Evolutionary conservation across 2,113 vertebrate genomes (phyloP), one percentile per base, ranked within the genome.

Genomic region (Heterochromis multidens): DNA sequence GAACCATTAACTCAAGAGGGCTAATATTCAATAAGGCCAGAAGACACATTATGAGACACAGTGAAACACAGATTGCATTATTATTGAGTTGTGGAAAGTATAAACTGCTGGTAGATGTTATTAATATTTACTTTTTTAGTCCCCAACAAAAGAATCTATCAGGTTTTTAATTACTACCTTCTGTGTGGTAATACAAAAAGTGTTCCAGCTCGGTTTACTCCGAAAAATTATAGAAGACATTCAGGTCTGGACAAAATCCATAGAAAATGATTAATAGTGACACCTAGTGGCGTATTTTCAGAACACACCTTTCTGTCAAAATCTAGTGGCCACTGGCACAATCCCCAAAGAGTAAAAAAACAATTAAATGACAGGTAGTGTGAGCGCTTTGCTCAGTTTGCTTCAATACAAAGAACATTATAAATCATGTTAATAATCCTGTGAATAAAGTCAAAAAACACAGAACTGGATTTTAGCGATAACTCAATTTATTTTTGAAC

Each of bases 381-480:
- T 17, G 14, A 17, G 5, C 6, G 10, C 11, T 21, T 40, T 65
- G 2, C 8, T 46, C 23, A 1, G 25, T 27, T 0, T 46, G 65
- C 14, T 19, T 19, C 40, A 12, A 27, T 3, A 29, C 23, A 49
- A 49, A 49, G 9, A 19, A 46, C 40, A 27, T 46, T 70, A 70
- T 7, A 3, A 19, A 19, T 72, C 40, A 7, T 21, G 16, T 49
- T 27, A 12, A 8, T 27, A 8, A 49, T 4, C 49, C 40, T 72
- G 65, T 72, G 16, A 72, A 49, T 49, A 49, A 72, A 7, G 65
- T 9, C 9, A 19, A 5, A 72, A 67, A 46, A 43, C 40, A 9
- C 40, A 77, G 25, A 23, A 52, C 25, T 35, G 21, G 46, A 25
- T 37, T 74, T 78, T 58, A 40, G 4, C 13, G 17, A 29, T 7